These are phyloP conservation scores for Tokudaia tokunoshimensis DNA, from an alignment of 2,797 vertebrate species.

Conservation along the genomic window DNA sequence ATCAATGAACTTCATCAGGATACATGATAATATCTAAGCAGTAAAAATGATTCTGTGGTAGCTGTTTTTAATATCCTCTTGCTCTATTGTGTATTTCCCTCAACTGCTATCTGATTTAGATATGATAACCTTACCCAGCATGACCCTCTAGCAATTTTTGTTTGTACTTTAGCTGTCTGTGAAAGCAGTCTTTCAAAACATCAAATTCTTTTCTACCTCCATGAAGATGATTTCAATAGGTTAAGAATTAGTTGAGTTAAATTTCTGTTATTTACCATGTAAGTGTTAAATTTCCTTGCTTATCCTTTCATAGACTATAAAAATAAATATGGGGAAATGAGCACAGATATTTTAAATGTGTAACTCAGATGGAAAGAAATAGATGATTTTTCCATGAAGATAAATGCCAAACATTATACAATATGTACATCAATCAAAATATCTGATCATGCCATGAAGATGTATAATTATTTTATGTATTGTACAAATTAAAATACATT, in stretches of 20 bases:
- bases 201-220: not conserved
- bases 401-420: not conserved
- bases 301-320: not conserved
- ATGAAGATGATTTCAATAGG: slow-evolving; percentile 38
- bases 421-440: not conserved
- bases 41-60: slow-evolving; percentile 75
- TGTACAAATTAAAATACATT: not conserved
- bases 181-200: slow-evolving; percentile 5
- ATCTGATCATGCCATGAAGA: not conserved
- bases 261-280: slow-evolving; percentile 11
- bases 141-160: not conserved
- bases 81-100: slow-evolving; percentile 5
- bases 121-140: not conserved
- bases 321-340: slow-evolving; percentile 49
- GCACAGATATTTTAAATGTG: not conserved
- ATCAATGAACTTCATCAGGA: slow-evolving; percentile 77
- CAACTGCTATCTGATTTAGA: slow-evolving; percentile 60
- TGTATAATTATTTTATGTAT: not conserved
- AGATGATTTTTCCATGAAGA: not conserved
- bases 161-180: slow-evolving; percentile 13
- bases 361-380: not conserved
- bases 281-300: slow-evolving; percentile 14
- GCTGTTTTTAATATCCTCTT: slow-evolving; percentile 59
- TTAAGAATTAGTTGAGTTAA: not conserved
- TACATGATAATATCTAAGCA: slow-evolving; percentile 71